A percentile compares a stretch with the other conserved stretches of the same genome.
phyloP scores from a whole-genome alignment of 2,888 invertebrate species.

The Pyrrhosoma nymphula region DNA sequence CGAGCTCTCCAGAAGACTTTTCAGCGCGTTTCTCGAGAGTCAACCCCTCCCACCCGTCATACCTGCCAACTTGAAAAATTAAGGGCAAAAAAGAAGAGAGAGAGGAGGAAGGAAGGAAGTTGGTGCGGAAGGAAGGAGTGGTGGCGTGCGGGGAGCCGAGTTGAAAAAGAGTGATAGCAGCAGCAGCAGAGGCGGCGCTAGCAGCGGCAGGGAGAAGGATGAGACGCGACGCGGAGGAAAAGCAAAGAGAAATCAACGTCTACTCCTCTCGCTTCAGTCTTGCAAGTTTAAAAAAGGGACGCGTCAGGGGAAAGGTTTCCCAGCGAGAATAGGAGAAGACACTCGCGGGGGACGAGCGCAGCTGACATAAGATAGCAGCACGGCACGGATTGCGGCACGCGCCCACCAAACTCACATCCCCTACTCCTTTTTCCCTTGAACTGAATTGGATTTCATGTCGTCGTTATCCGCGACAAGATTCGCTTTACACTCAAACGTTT shows the following conservation, averaged over 20 bases:
- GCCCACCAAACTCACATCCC: background rate
- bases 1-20: background rate
- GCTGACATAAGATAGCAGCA: no score
- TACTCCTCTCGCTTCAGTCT: background rate
- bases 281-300: background rate
- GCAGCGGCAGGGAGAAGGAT: background rate
- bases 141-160: background rate
- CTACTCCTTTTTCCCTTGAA: background rate
- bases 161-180: slow-evolving; percentile 5
- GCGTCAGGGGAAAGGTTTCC: no score
- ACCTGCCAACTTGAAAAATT: slow-evolving; percentile 36
- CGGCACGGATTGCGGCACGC: background rate
- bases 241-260: background rate
- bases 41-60: background rate
- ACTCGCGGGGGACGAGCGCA: no score
- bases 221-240: background rate
- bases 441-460: background rate
- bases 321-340: background rate
- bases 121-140: background rate
- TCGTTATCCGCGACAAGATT: no score
- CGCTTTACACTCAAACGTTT: no score
- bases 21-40: background rate
- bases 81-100: background rate
- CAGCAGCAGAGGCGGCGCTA: background rate
- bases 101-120: background rate